Evolutionary conservation across 2,113 vertebrate species (phyloP).

Genomic region (Gorilla gorilla): DNA sequence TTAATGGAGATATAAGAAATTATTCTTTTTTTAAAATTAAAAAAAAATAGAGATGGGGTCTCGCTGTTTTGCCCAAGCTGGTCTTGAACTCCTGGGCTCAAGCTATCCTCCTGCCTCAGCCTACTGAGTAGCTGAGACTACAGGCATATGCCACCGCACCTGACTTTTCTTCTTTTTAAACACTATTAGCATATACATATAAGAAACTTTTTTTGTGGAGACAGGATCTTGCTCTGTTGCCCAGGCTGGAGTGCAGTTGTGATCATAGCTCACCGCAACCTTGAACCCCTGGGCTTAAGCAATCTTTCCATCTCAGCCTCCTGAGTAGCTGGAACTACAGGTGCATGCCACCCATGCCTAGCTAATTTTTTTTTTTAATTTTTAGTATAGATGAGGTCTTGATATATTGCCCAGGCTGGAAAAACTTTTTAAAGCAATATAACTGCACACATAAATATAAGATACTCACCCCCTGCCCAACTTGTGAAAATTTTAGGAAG

Average conservation of each 20-base stretch:
- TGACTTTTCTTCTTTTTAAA: not conserved
- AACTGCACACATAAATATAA: not conserved
- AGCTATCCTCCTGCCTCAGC: not conserved
- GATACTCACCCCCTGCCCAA: not conserved
- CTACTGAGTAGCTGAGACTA: not conserved
- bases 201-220: not conserved
- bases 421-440: conserved; percentile 4
- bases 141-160: not conserved
- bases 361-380: no score
- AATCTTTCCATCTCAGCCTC: no score
- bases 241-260: no score
- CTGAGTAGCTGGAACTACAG: no score
- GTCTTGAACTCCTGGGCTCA: not conserved
- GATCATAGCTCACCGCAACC: no score
- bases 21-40: not conserved
- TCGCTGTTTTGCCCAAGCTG: not conserved
- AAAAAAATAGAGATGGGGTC: no score
- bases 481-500: not conserved
- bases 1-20: not conserved
- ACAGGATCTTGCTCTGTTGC: no score
- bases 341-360: no score
- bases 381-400: no score
- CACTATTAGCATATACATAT: not conserved
- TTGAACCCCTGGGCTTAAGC: no score
- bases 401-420: not conserved